Conservation (phyloP, 1,140 invertebrate genomes). For the Gryon sp. region DNA sequence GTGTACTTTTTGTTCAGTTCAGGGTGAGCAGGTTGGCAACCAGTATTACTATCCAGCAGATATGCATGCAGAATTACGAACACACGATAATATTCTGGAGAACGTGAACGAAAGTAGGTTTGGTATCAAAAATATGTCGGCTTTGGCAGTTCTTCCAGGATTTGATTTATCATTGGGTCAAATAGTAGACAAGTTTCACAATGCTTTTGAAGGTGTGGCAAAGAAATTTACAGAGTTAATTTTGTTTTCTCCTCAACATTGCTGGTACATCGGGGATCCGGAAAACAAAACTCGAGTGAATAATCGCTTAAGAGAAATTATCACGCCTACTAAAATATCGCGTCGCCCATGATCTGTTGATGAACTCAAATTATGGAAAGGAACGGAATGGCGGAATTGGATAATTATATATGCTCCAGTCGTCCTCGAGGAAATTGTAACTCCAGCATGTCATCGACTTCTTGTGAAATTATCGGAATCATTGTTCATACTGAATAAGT, state of each 20-base stretch:
- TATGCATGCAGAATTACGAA: neutral
- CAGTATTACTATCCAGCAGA: neutral
- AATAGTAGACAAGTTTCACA: neutral
- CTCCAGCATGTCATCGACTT: neutral
- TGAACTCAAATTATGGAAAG: constrained; percentile 19
- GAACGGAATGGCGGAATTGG: constrained; percentile 26
- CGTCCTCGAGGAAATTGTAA: constrained; percentile 9
- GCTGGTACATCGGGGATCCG: neutral
- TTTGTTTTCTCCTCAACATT: neutral
- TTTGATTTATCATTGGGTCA: neutral
- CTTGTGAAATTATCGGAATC: constrained; percentile 4
- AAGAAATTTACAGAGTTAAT: neutral
- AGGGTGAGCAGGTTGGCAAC: neutral
- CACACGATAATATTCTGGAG: neutral
- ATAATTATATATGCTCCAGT: constrained; percentile 8
- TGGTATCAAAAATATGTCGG: constrained; percentile 4
- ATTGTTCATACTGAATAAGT: constrained; percentile 3
- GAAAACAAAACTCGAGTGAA: neutral
- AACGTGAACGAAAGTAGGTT: neutral
- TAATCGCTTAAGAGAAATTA: neutral
- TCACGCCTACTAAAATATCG: constrained; percentile 7
- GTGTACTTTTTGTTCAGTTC: constrained; percentile 9
- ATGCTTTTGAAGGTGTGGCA: neutral
- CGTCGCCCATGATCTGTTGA: neutral
- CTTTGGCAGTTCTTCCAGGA: neutral